These are phyloP conservation scores for Silvanus unidentatus DNA, from an alignment of 2,888 invertebrate species.

Conservation along the genomic window DNA sequence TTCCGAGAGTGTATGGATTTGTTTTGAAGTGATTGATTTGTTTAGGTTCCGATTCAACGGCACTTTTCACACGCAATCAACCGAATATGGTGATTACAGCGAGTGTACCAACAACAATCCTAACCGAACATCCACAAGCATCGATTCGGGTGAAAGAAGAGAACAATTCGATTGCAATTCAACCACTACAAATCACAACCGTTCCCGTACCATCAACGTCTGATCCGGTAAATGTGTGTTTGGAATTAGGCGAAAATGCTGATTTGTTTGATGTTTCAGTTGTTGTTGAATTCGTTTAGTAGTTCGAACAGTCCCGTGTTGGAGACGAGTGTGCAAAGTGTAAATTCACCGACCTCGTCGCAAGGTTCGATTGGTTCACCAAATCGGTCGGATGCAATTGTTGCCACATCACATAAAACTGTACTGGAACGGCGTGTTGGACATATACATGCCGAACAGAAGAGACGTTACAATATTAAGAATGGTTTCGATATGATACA, in stretches of 20 bases:
- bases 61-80: slow-evolving; percentile 11
- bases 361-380: slow-evolving; percentile 44
- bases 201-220: slow-evolving; percentile 40
- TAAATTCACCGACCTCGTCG: slow-evolving; percentile 60
- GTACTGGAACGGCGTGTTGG: slow-evolving; percentile 68
- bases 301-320: slow-evolving; percentile 46
- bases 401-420: slow-evolving; percentile 45
- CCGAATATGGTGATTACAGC: slow-evolving; percentile 7
- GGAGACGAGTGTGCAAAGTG: slow-evolving; percentile 43
- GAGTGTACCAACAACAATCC: slow-evolving; percentile 1
- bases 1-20: neutral
- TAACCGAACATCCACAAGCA: slow-evolving; percentile 2
- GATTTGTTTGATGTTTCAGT: slow-evolving; percentile 23
- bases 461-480: slow-evolving; percentile 91
- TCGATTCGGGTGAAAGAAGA: slow-evolving; percentile 33
- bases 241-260: neutral
- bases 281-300: slow-evolving; percentile 33
- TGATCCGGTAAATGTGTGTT: slow-evolving; percentile 32
- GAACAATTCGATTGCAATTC: slow-evolving; percentile 43
- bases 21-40: too few species aligned
- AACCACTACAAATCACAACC: slow-evolving; percentile 50
- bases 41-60: slow-evolving; percentile 9
- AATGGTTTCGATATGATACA: slow-evolving; percentile 93
- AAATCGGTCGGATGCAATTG: slow-evolving; percentile 38
- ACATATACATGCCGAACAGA: slow-evolving; percentile 94